phyloP scores from a whole-genome alignment of 2,113 vertebrate species.

The Larimichthys crocea region DNA sequence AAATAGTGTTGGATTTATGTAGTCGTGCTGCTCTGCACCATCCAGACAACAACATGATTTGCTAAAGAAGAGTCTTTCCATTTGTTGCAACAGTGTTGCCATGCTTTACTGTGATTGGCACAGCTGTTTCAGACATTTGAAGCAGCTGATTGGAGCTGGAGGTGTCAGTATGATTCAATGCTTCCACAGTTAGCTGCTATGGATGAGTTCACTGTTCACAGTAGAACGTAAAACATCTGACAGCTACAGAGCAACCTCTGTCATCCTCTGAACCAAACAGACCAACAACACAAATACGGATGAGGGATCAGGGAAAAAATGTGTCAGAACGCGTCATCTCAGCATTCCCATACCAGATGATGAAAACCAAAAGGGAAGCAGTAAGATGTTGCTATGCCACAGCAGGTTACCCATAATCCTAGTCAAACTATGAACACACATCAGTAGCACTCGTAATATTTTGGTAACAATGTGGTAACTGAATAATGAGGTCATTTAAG shows the following conservation, averaged over 20 bases:
- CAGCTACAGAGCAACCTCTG: slow-evolving; percentile 16
- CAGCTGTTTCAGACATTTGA: not conserved
- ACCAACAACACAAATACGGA: not conserved
- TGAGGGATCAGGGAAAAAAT: not conserved
- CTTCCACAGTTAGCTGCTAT: slow-evolving; percentile 3
- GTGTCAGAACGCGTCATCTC: not conserved
- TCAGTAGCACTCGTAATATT: not conserved
- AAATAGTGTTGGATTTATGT: no score
- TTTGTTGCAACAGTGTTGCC: not conserved
- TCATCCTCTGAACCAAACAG: not conserved
- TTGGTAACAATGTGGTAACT: no score
- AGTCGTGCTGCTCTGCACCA: not conserved
- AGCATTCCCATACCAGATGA: not conserved
- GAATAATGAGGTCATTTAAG: no score
- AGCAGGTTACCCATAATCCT: not conserved
- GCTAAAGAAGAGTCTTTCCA: not conserved
- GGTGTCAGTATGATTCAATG: slow-evolving; percentile 9
- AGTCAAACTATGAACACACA: not conserved
- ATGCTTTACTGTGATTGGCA: not conserved
- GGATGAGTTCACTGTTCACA: slow-evolving; percentile 35
- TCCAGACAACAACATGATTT: not conserved
- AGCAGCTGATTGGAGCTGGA: not conserved
- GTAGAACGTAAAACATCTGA: slow-evolving; percentile 32
- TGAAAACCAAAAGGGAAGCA: not conserved
- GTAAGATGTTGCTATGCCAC: not conserved